phyloP scores from a whole-genome alignment of 2,797 vertebrate genomes.

The Chaenodraco wilsoni region DNA sequence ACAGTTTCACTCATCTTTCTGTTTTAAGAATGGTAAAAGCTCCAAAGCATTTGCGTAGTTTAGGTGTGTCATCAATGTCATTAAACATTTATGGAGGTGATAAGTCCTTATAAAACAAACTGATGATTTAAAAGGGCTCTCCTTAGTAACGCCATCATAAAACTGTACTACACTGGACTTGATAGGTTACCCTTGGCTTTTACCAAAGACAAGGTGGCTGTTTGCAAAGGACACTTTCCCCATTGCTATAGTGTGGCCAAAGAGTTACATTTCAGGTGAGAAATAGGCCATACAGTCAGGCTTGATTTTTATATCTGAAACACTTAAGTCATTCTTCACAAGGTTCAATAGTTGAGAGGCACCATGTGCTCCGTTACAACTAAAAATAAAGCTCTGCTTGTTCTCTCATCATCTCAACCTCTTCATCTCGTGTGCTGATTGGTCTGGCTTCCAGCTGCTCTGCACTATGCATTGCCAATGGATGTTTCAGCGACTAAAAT shows the following conservation, averaged over 20 bases:
- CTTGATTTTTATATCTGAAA: slow-evolving; percentile 17
- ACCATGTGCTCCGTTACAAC: background rate
- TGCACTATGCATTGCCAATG: background rate
- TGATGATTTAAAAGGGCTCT: background rate
- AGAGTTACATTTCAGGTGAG: slow-evolving; percentile 21
- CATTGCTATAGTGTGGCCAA: background rate
- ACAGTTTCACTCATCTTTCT: background rate
- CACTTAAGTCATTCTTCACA: slow-evolving; percentile 1
- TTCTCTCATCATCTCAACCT: slow-evolving; percentile 15
- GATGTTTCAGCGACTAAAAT: slow-evolving; percentile 15
- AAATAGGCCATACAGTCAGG: slow-evolving; percentile 12
- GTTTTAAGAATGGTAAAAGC: slow-evolving; percentile 3
- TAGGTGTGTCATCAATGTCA: background rate
- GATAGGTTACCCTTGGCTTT: background rate
- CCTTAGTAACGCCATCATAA: background rate
- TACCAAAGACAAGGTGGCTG: background rate
- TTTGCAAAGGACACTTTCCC: slow-evolving; percentile 5
- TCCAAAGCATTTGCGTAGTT: background rate
- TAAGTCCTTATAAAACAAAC: background rate
- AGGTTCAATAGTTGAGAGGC: slow-evolving; percentile 5
- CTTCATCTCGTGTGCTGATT: slow-evolving; percentile 1
- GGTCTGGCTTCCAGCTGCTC: slow-evolving; percentile 17
- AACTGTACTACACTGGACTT: background rate
- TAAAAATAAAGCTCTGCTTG: slow-evolving; percentile 9
- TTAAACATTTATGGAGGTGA: background rate